These are phyloP conservation scores for Schizothorax lantsangensis DNA, from an alignment of 2,797 vertebrate genomes.

Conservation along the genomic window DNA sequence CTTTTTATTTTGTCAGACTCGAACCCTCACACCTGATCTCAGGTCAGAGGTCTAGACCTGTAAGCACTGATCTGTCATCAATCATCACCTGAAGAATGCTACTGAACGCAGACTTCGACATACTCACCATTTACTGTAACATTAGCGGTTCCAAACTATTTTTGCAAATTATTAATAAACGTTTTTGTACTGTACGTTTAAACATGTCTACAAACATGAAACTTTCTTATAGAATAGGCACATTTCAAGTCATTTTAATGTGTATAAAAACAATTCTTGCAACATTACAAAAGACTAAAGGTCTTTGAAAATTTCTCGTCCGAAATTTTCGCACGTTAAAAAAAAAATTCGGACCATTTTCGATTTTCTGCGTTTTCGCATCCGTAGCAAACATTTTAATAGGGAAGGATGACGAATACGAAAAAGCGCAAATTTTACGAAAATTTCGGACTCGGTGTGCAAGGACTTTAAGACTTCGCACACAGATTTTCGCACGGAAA, in stretches of 20 bases:
- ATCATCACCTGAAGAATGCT: neutral
- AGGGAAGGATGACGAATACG: too few species aligned
- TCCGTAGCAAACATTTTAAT: too few species aligned
- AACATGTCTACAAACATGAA: neutral
- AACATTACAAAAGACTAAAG: neutral
- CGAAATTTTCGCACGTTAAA: neutral
- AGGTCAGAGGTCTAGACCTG: constrained; percentile 32
- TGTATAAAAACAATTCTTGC: neutral
- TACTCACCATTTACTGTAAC: constrained; percentile 13
- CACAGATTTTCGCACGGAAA: too few species aligned
- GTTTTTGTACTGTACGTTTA: neutral
- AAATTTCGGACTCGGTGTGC: too few species aligned
- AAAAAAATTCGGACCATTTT: neutral
- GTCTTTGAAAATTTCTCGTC: neutral
- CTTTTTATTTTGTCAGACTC: constrained; percentile 67
- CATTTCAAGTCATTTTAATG: neutral
- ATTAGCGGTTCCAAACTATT: neutral
- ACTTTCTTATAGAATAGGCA: neutral
- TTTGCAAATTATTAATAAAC: constrained; percentile 14
- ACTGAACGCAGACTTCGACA: neutral
- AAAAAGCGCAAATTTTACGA: too few species aligned
- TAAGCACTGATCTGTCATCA: constrained; percentile 52
- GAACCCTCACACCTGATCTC: constrained; percentile 17
- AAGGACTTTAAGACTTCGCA: too few species aligned
- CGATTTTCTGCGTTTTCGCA: too few species aligned